Evolutionary conservation across 2,113 vertebrate genomes (phyloP).

Genomic region (Condylura cristata): DNA sequence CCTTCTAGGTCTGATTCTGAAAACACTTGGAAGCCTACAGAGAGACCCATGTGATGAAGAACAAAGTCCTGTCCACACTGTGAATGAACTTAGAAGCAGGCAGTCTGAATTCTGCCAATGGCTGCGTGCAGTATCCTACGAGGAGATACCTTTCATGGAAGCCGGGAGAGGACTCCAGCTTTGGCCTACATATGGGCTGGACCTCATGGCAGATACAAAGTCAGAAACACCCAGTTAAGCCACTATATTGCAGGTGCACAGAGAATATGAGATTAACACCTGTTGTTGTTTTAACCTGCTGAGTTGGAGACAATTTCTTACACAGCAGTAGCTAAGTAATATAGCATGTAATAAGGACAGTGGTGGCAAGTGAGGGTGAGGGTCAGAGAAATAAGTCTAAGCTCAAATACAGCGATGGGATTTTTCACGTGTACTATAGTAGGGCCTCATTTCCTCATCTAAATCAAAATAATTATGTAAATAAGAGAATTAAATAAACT

Average conservation of each 20-base stretch:
- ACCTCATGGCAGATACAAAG: neutral
- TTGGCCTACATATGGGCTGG: neutral
- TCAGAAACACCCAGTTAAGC: neutral
- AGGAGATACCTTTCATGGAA: neutral
- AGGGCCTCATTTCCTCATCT: neutral
- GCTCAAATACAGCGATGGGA: neutral
- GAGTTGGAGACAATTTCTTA: neutral
- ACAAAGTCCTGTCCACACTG: neutral
- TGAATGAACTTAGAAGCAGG: neutral
- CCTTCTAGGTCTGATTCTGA: neutral
- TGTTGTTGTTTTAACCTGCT: neutral
- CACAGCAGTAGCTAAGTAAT: neutral
- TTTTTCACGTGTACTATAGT: neutral
- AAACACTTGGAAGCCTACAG: too few relatives aligned
- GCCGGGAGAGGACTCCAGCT: neutral
- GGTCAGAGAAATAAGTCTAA: neutral
- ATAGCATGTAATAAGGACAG: neutral
- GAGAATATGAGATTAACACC: neutral
- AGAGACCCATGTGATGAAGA: neutral
- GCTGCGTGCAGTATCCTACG: neutral
- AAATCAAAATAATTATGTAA: neutral
- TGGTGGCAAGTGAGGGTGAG: neutral
- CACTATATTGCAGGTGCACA: neutral
- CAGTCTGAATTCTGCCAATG: neutral
- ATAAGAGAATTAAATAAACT: neutral